These are phyloP conservation scores for Cinara cedri DNA, from an alignment of 2,888 invertebrate genomes.

Conservation along the genomic window DNA sequence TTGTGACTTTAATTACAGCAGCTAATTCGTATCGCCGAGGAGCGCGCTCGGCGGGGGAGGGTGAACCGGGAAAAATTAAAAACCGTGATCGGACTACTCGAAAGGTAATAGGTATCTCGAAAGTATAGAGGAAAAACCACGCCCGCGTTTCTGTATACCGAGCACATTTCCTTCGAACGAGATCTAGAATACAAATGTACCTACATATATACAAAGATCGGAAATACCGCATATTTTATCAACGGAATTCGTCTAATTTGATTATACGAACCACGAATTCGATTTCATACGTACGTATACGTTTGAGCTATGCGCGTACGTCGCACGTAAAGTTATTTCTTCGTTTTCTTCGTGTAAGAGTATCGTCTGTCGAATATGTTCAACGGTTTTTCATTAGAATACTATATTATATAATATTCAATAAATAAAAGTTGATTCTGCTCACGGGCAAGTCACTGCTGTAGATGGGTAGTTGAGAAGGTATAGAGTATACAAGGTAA, in stretches of 20 bases:
- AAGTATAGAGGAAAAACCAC: slow-evolving; percentile 34
- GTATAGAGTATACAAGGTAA: too few relatives aligned
- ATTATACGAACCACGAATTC: slow-evolving; percentile 37
- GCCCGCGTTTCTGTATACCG: slow-evolving; percentile 39
- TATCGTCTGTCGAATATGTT: not conserved
- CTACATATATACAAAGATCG: slow-evolving; percentile 23
- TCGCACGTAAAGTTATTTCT: not conserved
- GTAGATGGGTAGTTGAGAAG: too few relatives aligned
- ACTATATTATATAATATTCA: too few relatives aligned
- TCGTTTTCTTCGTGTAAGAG: too few relatives aligned
- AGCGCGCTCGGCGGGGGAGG: too few relatives aligned
- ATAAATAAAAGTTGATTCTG: too few relatives aligned
- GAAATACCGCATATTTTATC: slow-evolving; percentile 51
- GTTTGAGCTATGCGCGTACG: not conserved
- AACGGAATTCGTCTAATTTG: slow-evolving; percentile 38
- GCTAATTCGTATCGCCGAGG: slow-evolving; percentile 23
- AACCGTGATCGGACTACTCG: slow-evolving; percentile 55
- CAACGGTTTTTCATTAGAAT: too few relatives aligned
- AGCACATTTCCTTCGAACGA: slow-evolving; percentile 50
- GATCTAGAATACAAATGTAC: slow-evolving; percentile 50
- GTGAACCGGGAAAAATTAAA: slow-evolving; percentile 48
- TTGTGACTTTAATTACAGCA: slow-evolving; percentile 45
- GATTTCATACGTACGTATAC: slow-evolving; percentile 12
- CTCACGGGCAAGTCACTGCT: too few relatives aligned
- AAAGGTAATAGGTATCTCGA: slow-evolving; percentile 6